A percentile compares a stretch with the other conserved stretches of the same genome.
phyloP scores from a whole-genome alignment of 2,113 vertebrate genomes.

The Crotophaga sulcirostris region DNA sequence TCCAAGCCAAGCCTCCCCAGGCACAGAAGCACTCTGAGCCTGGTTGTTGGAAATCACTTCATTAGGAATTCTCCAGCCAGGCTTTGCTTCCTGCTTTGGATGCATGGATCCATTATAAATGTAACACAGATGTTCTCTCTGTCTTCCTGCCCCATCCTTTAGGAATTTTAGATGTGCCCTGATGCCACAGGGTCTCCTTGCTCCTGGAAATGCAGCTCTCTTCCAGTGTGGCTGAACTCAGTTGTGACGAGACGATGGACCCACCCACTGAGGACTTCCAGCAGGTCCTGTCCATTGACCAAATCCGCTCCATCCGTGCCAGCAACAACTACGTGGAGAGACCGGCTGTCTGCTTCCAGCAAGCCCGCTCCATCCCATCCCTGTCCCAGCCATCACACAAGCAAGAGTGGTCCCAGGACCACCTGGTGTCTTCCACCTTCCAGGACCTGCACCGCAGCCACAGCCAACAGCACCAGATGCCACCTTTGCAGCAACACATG shows the following conservation, averaged over 20 bases:
- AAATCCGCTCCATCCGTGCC: conserved; percentile 91
- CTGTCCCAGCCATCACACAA: conserved; percentile 78
- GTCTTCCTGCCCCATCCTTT: neutral
- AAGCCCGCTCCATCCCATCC: conserved; percentile 81
- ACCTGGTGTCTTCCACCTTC: conserved; percentile 66
- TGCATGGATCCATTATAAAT: accelerated
- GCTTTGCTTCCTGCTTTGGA: neutral
- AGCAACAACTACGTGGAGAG: conserved; percentile 97
- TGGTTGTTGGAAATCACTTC: neutral
- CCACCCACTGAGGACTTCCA: conserved; percentile 82
- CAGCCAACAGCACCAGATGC: conserved; percentile 86
- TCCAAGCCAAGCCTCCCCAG: neutral
- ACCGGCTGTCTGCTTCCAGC: conserved; percentile 78
- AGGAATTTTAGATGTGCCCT: conserved; percentile 92
- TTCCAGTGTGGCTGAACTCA: conserved; percentile 62
- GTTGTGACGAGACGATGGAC: conserved; percentile 81
- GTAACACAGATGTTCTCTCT: neutral
- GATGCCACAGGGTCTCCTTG: conserved; percentile 63
- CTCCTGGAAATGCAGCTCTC: conserved; percentile 73
- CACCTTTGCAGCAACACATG: conserved; percentile 81
- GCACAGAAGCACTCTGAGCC: neutral
- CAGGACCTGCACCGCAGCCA: conserved; percentile 84
- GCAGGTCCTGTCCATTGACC: conserved; percentile 93
- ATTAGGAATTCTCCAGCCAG: neutral
- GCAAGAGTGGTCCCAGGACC: conserved; percentile 71